Evolutionary conservation across 2,888 invertebrate species (phyloP).

Genomic region (Pseudoips prasinana): DNA sequence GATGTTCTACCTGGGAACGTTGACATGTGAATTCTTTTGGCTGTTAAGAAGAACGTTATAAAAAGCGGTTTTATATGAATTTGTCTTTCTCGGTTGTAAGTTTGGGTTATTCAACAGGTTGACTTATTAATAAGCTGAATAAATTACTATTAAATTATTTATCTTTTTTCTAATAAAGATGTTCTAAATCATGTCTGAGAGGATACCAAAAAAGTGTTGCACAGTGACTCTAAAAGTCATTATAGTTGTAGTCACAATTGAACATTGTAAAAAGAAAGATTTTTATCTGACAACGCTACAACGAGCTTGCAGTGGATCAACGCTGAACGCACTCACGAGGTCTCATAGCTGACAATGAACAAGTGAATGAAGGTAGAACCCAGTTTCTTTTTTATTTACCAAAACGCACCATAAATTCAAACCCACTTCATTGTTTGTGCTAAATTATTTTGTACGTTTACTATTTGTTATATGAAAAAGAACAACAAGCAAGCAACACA

Average conservation of each 20-base stretch:
- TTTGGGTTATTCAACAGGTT: no score
- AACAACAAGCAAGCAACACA: no score
- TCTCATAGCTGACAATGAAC: constrained; percentile 42
- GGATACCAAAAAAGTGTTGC: no score
- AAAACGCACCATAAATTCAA: constrained; percentile 18
- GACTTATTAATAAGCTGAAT: no score
- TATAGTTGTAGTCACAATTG: no score
- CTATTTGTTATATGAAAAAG: no score
- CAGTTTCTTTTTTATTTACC: constrained; percentile 7
- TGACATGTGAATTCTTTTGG: constrained; percentile 14
- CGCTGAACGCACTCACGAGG: constrained; percentile 35
- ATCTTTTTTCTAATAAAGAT: no score
- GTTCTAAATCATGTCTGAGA: no score
- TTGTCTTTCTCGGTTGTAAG: no score
- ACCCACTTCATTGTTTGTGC: not conserved
- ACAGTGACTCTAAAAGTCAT: no score
- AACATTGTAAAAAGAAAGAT: not conserved
- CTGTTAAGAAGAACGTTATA: not conserved
- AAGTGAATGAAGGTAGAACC: constrained; percentile 35
- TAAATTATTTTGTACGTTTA: no score
- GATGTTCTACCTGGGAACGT: constrained; percentile 23
- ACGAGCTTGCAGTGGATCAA: constrained; percentile 47
- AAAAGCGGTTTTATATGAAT: not conserved
- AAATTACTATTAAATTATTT: no score
- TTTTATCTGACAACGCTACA: constrained; percentile 41